A percentile compares a stretch with the other conserved stretches of the same genome.
Conservation (phyloP, 2,888 invertebrate species). For the Salticus scenicus region DNA sequence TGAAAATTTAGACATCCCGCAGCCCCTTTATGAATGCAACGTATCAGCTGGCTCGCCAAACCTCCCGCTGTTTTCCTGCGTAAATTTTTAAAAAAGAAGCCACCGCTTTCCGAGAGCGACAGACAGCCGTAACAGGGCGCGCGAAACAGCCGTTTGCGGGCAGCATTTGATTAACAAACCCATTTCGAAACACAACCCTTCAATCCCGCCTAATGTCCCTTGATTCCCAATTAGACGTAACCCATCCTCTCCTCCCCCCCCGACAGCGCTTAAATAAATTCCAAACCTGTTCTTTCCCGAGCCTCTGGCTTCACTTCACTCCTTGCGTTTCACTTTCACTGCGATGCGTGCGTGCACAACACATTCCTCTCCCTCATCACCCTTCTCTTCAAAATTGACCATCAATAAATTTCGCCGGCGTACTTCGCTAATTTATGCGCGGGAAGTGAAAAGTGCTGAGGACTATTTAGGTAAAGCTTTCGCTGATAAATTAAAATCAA, state of each 20-base stretch:
- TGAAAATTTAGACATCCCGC: too few relatives aligned
- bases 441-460: slow-evolving; percentile 41
- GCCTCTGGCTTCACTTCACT: neutral
- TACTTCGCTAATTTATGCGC: slow-evolving; percentile 59
- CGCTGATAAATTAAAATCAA: slow-evolving; percentile 69
- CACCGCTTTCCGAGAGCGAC: neutral
- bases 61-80: too few relatives aligned
- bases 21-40: too few relatives aligned
- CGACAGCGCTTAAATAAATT: neutral
- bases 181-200: slow-evolving; percentile 10
- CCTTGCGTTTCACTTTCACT: neutral
- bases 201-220: slow-evolving; percentile 14
- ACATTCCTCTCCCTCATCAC: neutral
- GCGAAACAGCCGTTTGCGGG: neutral
- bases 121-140: neutral
- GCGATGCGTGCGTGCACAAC: neutral
- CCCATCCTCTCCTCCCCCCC: neutral
- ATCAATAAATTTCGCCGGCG: slow-evolving; percentile 39
- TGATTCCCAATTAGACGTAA: slow-evolving; percentile 4
- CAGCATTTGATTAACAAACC: slow-evolving; percentile 9
- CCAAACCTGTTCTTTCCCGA: slow-evolving; percentile 1
- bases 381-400: slow-evolving; percentile 54
- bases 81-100: too few relatives aligned
- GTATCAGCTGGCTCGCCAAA: too few relatives aligned
- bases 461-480: slow-evolving; percentile 48